Percentiles rank a stretch among this genome's conserved stretches.
Conservation (phyloP, 2,888 invertebrate species). For the Catonia carolina region DNA sequence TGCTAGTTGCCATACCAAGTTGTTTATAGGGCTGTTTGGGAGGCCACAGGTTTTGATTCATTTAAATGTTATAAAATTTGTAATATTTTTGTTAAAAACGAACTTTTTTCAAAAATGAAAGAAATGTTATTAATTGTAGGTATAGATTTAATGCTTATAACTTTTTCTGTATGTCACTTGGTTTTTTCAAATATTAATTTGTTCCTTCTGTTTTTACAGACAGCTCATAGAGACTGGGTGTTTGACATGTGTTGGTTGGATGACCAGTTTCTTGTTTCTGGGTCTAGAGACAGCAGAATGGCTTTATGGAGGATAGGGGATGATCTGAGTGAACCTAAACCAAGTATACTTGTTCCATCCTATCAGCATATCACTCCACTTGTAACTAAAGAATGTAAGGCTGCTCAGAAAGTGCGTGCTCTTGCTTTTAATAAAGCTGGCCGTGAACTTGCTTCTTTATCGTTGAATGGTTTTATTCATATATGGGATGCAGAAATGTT, state of each 20-base stretch:
- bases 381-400: constrained; percentile 62
- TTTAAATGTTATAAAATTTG: too few species aligned
- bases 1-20: too few species aligned
- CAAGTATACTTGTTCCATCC: constrained; percentile 36
- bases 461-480: constrained; percentile 89
- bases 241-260: constrained; percentile 94
- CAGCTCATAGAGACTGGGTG: constrained; percentile 87
- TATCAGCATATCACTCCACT: constrained; percentile 52
- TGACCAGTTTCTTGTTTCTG: constrained; percentile 90
- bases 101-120: too few species aligned
- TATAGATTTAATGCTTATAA: too few species aligned
- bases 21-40: too few species aligned
- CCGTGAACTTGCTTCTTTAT: constrained; percentile 83
- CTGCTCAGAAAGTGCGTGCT: constrained; percentile 75
- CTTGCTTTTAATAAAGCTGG: constrained; percentile 79
- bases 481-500: constrained; percentile 88
- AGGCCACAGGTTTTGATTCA: too few species aligned
- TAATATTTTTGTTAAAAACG: too few species aligned
- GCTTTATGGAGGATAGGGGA: constrained; percentile 78
- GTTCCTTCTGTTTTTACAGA: constrained; percentile 43
- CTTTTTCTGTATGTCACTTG: too few species aligned
- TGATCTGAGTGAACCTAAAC: constrained; percentile 44
- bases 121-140: too few species aligned
- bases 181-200: too few species aligned
- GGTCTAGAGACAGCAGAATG: constrained; percentile 85